Evolutionary conservation across 2,113 vertebrate genomes (phyloP), one percentile per base, ranked within the genome.

Genomic region (Sakesphorus luctuosus): DNA sequence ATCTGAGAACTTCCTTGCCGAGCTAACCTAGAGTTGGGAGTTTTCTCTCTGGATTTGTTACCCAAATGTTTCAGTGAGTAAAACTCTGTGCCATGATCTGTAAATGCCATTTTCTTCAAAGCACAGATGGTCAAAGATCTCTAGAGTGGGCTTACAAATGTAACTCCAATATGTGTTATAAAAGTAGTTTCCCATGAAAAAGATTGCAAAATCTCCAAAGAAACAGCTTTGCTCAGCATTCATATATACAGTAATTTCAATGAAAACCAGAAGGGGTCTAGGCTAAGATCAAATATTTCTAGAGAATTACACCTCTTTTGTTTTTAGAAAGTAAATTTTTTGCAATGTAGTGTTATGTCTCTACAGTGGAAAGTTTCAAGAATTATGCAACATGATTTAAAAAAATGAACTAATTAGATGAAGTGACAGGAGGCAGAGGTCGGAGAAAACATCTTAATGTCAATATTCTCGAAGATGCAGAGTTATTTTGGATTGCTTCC

Each of bases 401-500:
- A 12, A 40, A 44, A 78, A 79, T 61, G 9, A 80, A 68, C 56
- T 53, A 68, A 90, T 86, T 74, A 83, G 50, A 83, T 86, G 63
- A 73, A 94, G 76, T 74, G 78, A 87, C n/a, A 69, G 58, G 66
- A 94, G 58, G 44, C 10, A 7, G 68, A 69, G 62, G 67, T 36
- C 13, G 0, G 79, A 73, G 58, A 89, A 95, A 94, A 85, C 50
- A 69, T 88, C 65, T 75, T 61, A 59, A 87, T 63, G 74, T 82
- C 25, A 44, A 68, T 23, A 87, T 79, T 63, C 67, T 71, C 28
- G 33, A 79, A 90, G 78, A 85, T n/a, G n/a, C 24, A 82, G 59
- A 79, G 50, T 83, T 87, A 88, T 95, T 96, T 91, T 90, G 72
- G 35, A 80, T 71, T 50, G 67, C 16, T 23, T 95, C 66, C n/a